Evolutionary conservation across 2,113 vertebrate genomes (phyloP), one percentile per base, ranked within the genome.

Genomic region (Lanius ludovicianus): DNA sequence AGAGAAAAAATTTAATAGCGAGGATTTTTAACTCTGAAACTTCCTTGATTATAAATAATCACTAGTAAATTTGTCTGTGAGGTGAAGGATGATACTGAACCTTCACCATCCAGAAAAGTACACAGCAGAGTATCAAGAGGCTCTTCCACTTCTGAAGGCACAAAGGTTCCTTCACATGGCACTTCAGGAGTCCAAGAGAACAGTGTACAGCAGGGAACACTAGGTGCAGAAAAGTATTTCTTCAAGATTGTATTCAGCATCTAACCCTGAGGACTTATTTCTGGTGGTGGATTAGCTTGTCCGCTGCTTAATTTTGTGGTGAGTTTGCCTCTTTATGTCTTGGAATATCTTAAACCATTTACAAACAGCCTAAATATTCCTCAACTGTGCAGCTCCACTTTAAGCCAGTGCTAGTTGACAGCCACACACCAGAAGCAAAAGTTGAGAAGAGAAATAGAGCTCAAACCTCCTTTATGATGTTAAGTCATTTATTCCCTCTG

Each of bases 101-200:
- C 7, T 65, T 80, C 24, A 27, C 44, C 16, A 63, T 84, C 27
- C 42, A 74, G 50, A 57, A 80, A 64, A 74, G 5, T 23, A 62
- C 15, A 53, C 2, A 65, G 28, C 6, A 82, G 65, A 57, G 16
- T 11, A 22, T 19, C 11, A 82, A 89, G 55, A 87, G 15, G 4
- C 5, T 64, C 13, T 80, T 69, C 46, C 22, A 22, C 41, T 89
- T 69, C 42, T 71, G 47, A 83, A 64, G 35, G 23, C 15, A 15
- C 7, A 60, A 64, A 73, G 2, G 20, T 68, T 35, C 9, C 17
- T 71, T 88, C 49, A 52, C 0, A 0, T 0, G 2, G 11, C 24
- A 55, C 33, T 59, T 83, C 33, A 70, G 35, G 28, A 75, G 31
- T 42, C 83, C 28, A 74, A n/a, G 25, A 83, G 6, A 7, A 50